Percentiles rank a stretch among this genome's conserved stretches.
These are phyloP conservation scores for Lagorchestes hirsutus DNA, from an alignment of 2,797 vertebrate genomes.

Conservation along the genomic window DNA sequence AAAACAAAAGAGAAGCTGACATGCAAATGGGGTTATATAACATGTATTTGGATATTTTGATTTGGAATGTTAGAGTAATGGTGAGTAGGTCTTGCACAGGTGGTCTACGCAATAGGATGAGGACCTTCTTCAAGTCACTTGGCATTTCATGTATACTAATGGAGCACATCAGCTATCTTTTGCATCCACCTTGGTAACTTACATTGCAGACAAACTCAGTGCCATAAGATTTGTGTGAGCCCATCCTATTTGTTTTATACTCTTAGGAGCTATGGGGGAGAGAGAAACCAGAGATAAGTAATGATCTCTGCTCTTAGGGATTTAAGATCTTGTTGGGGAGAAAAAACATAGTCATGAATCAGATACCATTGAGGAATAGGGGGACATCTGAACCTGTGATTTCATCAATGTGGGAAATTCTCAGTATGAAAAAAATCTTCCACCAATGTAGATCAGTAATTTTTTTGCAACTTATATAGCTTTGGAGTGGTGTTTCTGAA, in stretches of 20 bases:
- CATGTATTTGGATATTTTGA: background rate
- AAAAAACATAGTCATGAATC: background rate
- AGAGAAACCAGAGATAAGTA: background rate
- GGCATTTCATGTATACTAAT: background rate
- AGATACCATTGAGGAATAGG: background rate
- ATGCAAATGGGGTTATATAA: background rate
- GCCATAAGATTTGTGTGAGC: background rate
- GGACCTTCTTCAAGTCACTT: background rate
- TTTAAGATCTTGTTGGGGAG: background rate
- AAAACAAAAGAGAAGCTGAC: background rate
- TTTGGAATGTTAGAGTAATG: background rate
- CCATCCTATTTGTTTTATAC: background rate
- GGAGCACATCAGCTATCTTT: background rate
- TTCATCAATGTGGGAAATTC: background rate
- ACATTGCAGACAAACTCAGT: background rate
- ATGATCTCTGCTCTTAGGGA: background rate
- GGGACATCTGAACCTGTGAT: background rate
- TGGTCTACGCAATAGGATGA: background rate
- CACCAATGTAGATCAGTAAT: background rate
- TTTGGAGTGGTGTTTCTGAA: background rate
- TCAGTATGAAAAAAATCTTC: background rate
- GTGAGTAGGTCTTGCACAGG: background rate
- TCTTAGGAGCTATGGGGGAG: background rate
- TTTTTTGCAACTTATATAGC: background rate
- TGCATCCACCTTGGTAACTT: background rate